Conservation (phyloP, 2,113 vertebrate species). For the Rhea americana region DNA sequence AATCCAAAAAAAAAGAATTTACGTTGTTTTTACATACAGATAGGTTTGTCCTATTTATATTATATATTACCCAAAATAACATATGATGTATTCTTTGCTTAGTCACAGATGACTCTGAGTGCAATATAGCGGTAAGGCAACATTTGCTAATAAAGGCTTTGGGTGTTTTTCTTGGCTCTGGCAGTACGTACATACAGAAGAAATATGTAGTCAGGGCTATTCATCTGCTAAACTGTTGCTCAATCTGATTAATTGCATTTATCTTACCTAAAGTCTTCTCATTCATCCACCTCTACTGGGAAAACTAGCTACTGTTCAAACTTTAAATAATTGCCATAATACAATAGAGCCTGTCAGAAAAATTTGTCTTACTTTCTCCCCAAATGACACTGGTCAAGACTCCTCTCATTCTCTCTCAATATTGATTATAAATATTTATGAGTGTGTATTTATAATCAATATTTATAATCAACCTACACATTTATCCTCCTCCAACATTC, state of each 20-base stretch:
- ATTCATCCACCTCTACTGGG: not conserved
- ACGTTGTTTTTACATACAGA: not conserved
- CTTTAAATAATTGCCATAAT: not conserved
- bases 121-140: not conserved
- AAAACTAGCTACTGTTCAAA: not conserved
- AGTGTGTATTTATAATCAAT: not conserved
- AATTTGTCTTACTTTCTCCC: not conserved
- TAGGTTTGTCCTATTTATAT: not conserved
- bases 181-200: accelerated
- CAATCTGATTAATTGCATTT: not conserved
- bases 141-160: not conserved
- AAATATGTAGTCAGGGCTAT: not conserved
- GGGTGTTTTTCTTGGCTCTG: not conserved
- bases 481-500: not conserved
- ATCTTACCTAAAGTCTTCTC: not conserved
- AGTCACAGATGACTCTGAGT: not conserved
- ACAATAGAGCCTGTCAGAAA: not conserved
- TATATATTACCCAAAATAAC: not conserved
- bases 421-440: not conserved
- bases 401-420: not conserved
- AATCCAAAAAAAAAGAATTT: not conserved
- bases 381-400: not conserved
- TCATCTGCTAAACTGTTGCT: not conserved
- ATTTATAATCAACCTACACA: not conserved
- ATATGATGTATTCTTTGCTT: not conserved